Conservation (phyloP, 1,140 invertebrate genomes). For the Piezodorus guildinii region DNA sequence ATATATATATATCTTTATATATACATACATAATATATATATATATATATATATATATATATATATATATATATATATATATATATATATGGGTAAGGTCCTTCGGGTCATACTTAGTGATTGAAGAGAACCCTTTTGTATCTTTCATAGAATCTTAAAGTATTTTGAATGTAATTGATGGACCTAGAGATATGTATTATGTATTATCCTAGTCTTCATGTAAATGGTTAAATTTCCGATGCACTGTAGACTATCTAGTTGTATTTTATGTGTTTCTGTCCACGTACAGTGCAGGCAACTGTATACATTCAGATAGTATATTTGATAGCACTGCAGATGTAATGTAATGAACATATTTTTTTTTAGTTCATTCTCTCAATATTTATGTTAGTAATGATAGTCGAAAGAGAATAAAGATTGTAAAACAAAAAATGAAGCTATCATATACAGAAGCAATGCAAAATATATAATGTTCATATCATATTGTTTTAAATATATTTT, state of each 20-base stretch:
- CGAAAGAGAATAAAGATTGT: too few species aligned
- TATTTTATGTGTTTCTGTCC: slow-evolving; percentile 13
- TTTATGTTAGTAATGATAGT: too few species aligned
- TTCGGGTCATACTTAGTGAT: not conserved
- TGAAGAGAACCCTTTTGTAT: not conserved
- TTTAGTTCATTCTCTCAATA: too few species aligned
- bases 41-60: too few species aligned
- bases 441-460: not conserved
- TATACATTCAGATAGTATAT: slow-evolving; percentile 4
- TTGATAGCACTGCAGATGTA: not conserved
- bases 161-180: slow-evolving; percentile 13
- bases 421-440: too few species aligned
- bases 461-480: slow-evolving; percentile 1
- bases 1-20: too few species aligned
- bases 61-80: too few species aligned
- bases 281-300: slow-evolving; percentile 7
- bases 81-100: not conserved
- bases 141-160: not conserved
- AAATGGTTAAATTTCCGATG: not conserved
- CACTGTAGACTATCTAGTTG: slow-evolving; percentile 7
- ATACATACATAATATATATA: too few species aligned
- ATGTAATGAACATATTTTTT: too few species aligned
- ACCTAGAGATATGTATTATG: slow-evolving; percentile 13
- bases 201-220: slow-evolving; percentile 15
- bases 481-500: slow-evolving; percentile 4